Conservation (phyloP, 2,888 invertebrate species). For the Microctonus aethiopoides region DNA sequence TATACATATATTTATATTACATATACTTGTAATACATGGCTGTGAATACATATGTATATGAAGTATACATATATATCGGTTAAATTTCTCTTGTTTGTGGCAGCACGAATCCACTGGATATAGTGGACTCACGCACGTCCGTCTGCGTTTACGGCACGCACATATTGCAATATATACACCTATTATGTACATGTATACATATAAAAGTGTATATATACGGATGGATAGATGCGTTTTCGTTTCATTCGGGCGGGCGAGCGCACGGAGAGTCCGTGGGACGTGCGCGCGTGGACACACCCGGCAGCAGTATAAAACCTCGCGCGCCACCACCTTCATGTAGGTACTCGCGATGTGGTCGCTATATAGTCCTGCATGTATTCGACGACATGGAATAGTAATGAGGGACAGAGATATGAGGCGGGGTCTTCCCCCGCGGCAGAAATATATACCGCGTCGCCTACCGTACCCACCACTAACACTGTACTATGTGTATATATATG, state of each 20-base stretch:
- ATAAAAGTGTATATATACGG: background rate
- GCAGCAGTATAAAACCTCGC: slow-evolving; percentile 14
- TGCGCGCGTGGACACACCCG: slow-evolving; percentile 26
- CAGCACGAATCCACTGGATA: slow-evolving; percentile 26
- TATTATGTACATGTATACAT: background rate
- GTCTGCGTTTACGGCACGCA: slow-evolving; percentile 44
- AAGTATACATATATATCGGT: background rate
- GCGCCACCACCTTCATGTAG: background rate
- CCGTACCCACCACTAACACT: background rate
- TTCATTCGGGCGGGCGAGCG: slow-evolving; percentile 18
- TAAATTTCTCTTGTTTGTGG: slow-evolving; percentile 20
- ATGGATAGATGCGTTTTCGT: slow-evolving; percentile 12
- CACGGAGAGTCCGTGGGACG: slow-evolving; percentile 19
- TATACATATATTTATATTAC: background rate
- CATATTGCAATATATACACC: slow-evolving; percentile 19
- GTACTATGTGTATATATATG: no score
- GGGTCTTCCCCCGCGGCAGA: slow-evolving; percentile 16
- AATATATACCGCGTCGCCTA: background rate
- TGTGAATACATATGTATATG: background rate
- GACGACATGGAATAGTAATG: slow-evolving; percentile 55
- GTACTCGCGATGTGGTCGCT: slow-evolving; percentile 5
- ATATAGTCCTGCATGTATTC: no score
- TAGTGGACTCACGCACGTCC: slow-evolving; percentile 43
- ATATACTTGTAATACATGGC: background rate
- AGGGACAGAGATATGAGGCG: slow-evolving; percentile 43